phyloP scores from a whole-genome alignment of 23 tunicate species.

The Phallusia fumigata region DNA sequence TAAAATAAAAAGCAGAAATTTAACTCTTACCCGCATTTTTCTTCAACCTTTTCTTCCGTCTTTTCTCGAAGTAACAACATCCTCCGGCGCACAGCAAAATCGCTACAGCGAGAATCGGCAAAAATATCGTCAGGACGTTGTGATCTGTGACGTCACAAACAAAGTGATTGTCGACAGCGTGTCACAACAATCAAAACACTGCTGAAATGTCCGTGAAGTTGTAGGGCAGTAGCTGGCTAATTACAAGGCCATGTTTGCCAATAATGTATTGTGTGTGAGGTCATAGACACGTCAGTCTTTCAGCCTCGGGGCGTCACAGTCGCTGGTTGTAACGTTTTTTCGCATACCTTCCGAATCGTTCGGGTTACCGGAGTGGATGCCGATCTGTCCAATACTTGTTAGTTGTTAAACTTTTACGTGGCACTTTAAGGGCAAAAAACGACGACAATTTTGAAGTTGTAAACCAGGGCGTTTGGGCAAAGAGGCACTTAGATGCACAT shows the following conservation, averaged over 20 bases:
- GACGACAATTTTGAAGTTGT: too few relatives aligned
- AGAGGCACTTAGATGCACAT: too few relatives aligned
- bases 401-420: too few relatives aligned
- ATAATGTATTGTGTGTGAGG: not conserved
- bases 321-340: not conserved
- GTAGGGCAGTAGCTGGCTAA: not conserved
- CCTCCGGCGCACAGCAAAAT: slow-evolving; percentile 80
- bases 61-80: slow-evolving; percentile 83
- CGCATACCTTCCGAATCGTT: not conserved
- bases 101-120: slow-evolving; percentile 81
- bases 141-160: slow-evolving; percentile 52
- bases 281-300: not conserved
- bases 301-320: slow-evolving; percentile 10
- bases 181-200: not conserved
- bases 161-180: too few relatives aligned
- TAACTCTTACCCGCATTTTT: slow-evolving; percentile 31
- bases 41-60: slow-evolving; percentile 45
- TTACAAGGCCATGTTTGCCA: not conserved
- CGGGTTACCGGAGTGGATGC: too few relatives aligned
- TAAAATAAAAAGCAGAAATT: not conserved
- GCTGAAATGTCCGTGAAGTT: not conserved
- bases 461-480: too few relatives aligned
- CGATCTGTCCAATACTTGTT: too few relatives aligned
- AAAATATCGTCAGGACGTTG: slow-evolving; percentile 84
- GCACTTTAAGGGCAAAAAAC: too few relatives aligned